phyloP scores from a whole-genome alignment of 2,888 invertebrate species.

The Tenthredo mesomela region DNA sequence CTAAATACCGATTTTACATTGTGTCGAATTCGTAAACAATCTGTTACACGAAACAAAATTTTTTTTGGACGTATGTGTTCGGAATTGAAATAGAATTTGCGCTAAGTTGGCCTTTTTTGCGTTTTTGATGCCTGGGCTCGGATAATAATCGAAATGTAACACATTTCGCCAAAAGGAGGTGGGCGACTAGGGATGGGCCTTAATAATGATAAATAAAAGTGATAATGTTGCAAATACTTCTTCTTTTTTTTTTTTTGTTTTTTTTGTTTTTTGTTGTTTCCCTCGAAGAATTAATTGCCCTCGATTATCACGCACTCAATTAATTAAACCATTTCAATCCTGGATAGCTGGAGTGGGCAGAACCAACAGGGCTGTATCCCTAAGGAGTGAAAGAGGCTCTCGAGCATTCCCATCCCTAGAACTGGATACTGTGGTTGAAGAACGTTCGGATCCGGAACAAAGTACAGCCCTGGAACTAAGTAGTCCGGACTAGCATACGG shows the following conservation, averaged over 20 bases:
- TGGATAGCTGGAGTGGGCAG: constrained; percentile 72
- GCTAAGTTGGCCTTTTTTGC: too few relatives aligned
- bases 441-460: constrained; percentile 89
- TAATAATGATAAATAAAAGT: not conserved
- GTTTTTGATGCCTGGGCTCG: too few relatives aligned
- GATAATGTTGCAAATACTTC: not conserved
- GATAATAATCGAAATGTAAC: too few relatives aligned
- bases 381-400: constrained; percentile 84
- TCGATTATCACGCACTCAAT: not conserved
- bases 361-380: constrained; percentile 81
- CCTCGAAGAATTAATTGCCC: constrained; percentile 28
- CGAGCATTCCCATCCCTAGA: constrained; percentile 89
- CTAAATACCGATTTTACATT: too few relatives aligned
- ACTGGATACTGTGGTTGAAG: constrained; percentile 91
- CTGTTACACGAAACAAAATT: too few relatives aligned
- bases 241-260: too few relatives aligned
- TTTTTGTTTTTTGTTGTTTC: too few relatives aligned
- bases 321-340: constrained; percentile 1
- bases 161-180: too few relatives aligned
- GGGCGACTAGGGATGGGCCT: too few relatives aligned
- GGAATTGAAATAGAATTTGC: too few relatives aligned
- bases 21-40: too few relatives aligned
- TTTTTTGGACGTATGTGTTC: too few relatives aligned
- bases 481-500: constrained; percentile 76
- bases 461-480: constrained; percentile 76